Base-by-base conservation (phyloP, 2,797 vertebrate genomes). In the Stomatorhinus walkeri region DNA sequence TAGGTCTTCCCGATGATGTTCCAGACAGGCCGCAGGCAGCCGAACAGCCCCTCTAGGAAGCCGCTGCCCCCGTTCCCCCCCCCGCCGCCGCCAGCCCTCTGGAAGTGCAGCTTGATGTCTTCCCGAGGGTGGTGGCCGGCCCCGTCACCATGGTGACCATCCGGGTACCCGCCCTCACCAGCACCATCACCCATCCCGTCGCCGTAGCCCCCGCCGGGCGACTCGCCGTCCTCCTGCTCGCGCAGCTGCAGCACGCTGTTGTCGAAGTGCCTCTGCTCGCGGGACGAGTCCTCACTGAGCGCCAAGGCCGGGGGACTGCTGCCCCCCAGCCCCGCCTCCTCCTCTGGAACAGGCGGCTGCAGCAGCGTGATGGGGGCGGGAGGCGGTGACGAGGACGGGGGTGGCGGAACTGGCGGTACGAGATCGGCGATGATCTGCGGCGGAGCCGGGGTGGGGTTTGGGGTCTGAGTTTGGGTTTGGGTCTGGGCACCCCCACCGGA, bases 1-100 rank as follows among this genome's bases (percentile, higher is more conserved):
- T 99, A 99, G 0, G 98, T 98, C 93, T 99, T 99, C 90, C 98
- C 98, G 0, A 99, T 98, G 93, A 99, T 99, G 93, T 99, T 99
- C 98, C 98, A 99, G 9, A 99, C 98, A 0, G 98, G 98, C 87
- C 97, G 95, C 46, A 99, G 95, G 90, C 98, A 99, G 16, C 98
- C 98, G 0, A 99, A 99, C 2, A 99, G 96, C 22, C 98, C 98
- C 92, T 99, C 98, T 0, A 99, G 95, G 93, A 99, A 99, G n/a
- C 98, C 97, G 0, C 98, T 96, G 0, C 96, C 96, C 24, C 97
- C 95, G 0, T 97, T 96, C 84, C 97, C 96, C 0, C 96, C 97
- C 84, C 97, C 96, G 0, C 96, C 97, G n/a, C 97, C 96, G 81
- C 97, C 96, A 0, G 97, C 96, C 92, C 97, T 95, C 85, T 97